Evolutionary conservation across 2,113 vertebrate genomes (phyloP).

Genomic region (Elgaria multicarinata): DNA sequence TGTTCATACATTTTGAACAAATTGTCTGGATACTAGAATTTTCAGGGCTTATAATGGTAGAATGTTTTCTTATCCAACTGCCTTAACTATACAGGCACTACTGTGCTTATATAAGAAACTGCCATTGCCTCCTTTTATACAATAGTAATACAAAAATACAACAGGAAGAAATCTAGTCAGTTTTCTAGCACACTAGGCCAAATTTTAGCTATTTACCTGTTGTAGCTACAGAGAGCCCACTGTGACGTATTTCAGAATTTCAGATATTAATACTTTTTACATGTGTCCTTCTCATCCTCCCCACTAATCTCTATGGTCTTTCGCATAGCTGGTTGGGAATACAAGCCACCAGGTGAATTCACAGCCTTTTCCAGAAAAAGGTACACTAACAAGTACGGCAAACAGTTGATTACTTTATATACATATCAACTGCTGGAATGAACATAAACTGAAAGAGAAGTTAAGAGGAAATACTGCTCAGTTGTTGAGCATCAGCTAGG

Average conservation of each 20-base stretch:
- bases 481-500: background rate
- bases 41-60: background rate
- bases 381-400: background rate
- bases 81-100: background rate
- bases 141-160: background rate
- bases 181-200: background rate
- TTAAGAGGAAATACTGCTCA: background rate
- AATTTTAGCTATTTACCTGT: background rate
- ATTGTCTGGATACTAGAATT: background rate
- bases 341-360: background rate
- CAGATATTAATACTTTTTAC: background rate
- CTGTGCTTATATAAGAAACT: background rate
- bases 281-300: background rate
- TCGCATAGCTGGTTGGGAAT: background rate
- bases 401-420: background rate
- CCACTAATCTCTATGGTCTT: background rate
- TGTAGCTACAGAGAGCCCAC: background rate
- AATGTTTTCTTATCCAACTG: background rate
- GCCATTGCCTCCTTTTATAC: background rate
- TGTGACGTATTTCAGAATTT: background rate
- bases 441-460: background rate
- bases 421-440: background rate
- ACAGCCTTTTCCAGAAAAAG: background rate
- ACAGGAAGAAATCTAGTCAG: background rate
- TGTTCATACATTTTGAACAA: background rate